Evolutionary conservation across 2,797 vertebrate genomes (phyloP).

Genomic region (Iguana delicatissima): DNA sequence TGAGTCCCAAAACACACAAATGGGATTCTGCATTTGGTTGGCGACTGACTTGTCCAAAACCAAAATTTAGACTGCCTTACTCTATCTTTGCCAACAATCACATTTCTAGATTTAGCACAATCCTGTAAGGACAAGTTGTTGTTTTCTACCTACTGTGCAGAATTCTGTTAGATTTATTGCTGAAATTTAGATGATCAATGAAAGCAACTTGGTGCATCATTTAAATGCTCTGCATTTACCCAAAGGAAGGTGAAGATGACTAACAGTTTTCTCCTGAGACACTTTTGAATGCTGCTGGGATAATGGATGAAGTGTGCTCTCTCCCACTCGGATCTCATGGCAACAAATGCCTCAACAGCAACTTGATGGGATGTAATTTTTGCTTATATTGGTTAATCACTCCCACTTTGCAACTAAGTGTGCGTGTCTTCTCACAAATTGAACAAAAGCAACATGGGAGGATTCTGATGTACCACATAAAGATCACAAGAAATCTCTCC

Average conservation of each 20-base stretch:
- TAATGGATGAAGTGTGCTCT: not conserved
- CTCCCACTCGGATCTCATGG: not conserved
- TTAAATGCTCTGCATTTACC: not conserved
- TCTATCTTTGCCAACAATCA: not conserved
- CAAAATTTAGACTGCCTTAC: not conserved
- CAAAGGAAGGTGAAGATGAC: rapidly evolving
- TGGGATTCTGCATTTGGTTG: not conserved
- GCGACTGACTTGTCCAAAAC: not conserved
- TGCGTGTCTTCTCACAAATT: not conserved
- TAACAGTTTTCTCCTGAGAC: not conserved
- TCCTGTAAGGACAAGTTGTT: not conserved
- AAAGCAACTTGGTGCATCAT: not conserved
- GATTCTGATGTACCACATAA: not conserved
- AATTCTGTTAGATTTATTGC: rapidly evolving
- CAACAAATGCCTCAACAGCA: not conserved
- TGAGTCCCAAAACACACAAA: not conserved
- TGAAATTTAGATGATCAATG: not conserved
- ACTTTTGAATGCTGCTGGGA: not conserved
- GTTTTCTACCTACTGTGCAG: not conserved
- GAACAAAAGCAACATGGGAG: not conserved
- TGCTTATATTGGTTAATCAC: not conserved
- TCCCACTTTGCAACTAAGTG: not conserved
- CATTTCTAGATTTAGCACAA: not conserved
- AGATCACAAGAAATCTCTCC: not conserved
- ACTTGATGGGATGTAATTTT: not conserved